Base-by-base conservation (phyloP, 2,113 vertebrate genomes). In the Sturnus vulgaris region DNA sequence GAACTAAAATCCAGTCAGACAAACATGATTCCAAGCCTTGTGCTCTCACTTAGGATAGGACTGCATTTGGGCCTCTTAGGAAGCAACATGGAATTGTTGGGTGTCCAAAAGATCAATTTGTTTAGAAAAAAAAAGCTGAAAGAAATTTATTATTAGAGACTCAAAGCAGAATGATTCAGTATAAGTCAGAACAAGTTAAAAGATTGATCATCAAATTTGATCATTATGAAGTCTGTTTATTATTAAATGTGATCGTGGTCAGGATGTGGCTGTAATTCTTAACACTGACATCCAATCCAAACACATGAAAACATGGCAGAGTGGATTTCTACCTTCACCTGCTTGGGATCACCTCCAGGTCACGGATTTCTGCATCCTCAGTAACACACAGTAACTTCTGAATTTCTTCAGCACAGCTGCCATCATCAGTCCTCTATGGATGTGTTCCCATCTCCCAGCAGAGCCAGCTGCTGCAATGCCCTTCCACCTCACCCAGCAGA, bases 1-100 rank as follows among this genome's bases (percentile, higher is more conserved):
- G 73, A 93, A 90, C 84, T 88, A 87, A 92, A 94, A 90, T 30
- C 13, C 82, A 68, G 55, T 92, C 81, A 92, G 64, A 77, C 61
- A 93, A 80, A 91, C 44, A 50, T 33, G 63, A 71, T 52, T 93
- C 33, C 15, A 49, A 69, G 44, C 37, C 40, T 44, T 28, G 27
- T 80, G 31, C 63, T 94, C 52, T 85, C 19, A 71, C 55, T 84
- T 57, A 91, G 46, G 52, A 44, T 17, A 44, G 47, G 50, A 59
- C 56, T 70, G 44, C 12, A 27, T 44, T 61, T 73, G 31, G 11
- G 57, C 81, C 72, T 69, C n/a, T 88, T 50, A 42, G 39, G 61
- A 92, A 63, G 59, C 37, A 93, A 78, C 19, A 19, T 9, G 17
- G 72, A 81, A 92, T 76, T 78, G 63, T 12, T 68, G 61, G 70